phyloP scores from a whole-genome alignment of 2,113 vertebrate species.

The Petaurus breviceps region DNA sequence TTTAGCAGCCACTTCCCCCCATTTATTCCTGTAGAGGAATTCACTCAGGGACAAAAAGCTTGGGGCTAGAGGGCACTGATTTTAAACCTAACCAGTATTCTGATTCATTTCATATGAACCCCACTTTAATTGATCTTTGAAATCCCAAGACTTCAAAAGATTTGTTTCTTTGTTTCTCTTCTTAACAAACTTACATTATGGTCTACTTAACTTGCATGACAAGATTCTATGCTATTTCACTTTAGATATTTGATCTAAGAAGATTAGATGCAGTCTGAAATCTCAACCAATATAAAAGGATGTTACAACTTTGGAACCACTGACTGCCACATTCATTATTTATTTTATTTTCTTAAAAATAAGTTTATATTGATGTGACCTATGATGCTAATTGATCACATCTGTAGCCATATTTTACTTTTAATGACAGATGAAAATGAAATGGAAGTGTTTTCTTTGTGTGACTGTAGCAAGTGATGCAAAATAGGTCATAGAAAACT shows the following conservation, averaged over 20 bases:
- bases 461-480: neutral
- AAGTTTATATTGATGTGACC: neutral
- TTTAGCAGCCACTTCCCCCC: conserved; percentile 18
- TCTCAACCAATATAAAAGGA: conserved; percentile 18
- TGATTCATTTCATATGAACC: neutral
- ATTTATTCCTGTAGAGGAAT: conserved; percentile 37
- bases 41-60: neutral
- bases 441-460: neutral
- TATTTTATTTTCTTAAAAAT: conserved; percentile 3
- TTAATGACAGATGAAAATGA: neutral
- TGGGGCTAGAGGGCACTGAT: neutral
- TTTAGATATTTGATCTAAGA: conserved; percentile 6
- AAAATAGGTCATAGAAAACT: neutral
- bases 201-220: neutral
- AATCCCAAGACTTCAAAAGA: conserved; percentile 2
- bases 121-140: neutral
- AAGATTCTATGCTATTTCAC: neutral
- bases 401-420: neutral
- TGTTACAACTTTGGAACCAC: conserved; percentile 13
- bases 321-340: conserved; percentile 22
- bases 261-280: neutral
- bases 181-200: neutral
- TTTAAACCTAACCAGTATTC: neutral
- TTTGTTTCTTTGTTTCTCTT: neutral
- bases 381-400: neutral